Percentiles rank a stretch among this genome's conserved stretches.
Evolutionary conservation across 2,797 vertebrate species (phyloP).

Genomic region (Rhinella marina): DNA sequence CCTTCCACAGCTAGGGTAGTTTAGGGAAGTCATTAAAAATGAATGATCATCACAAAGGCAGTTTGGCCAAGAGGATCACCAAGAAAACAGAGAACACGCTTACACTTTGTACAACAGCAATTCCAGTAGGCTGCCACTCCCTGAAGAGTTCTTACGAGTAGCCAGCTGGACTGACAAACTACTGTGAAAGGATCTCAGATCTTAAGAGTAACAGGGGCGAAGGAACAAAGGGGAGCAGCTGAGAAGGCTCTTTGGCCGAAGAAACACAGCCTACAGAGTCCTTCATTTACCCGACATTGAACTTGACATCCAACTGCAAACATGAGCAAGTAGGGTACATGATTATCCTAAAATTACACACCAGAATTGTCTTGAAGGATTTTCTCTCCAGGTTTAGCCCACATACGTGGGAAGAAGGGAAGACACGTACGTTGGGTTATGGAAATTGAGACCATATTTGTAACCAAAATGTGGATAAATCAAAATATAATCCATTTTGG

Average conservation of each 20-base stretch:
- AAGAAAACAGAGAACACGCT: constrained; percentile 68
- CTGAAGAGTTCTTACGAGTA: constrained; percentile 69
- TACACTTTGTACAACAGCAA: constrained; percentile 69
- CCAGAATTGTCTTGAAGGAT: constrained; percentile 63
- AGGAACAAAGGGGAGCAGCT: constrained; percentile 73
- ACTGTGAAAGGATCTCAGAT: constrained; percentile 65
- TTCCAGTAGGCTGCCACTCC: constrained; percentile 69
- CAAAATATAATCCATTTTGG: constrained; percentile 50
- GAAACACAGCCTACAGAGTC: constrained; percentile 73
- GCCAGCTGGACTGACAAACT: constrained; percentile 67
- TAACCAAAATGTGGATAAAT: constrained; percentile 69
- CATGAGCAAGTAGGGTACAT: constrained; percentile 64
- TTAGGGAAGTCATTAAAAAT: constrained; percentile 65
- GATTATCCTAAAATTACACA: constrained; percentile 67
- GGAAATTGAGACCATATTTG: constrained; percentile 73
- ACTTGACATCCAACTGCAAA: constrained; percentile 73
- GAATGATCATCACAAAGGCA: constrained; percentile 72
- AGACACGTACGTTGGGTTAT: constrained; percentile 73
- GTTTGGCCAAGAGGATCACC: constrained; percentile 66
- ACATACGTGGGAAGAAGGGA: constrained; percentile 71
- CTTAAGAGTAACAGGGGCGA: constrained; percentile 56
- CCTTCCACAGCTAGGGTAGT: constrained; percentile 63
- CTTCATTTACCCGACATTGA: constrained; percentile 71
- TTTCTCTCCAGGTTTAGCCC: constrained; percentile 67
- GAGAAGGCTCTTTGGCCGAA: constrained; percentile 67